phyloP scores from a whole-genome alignment of 2,888 invertebrate species.

The Drosophila anomalata region DNA sequence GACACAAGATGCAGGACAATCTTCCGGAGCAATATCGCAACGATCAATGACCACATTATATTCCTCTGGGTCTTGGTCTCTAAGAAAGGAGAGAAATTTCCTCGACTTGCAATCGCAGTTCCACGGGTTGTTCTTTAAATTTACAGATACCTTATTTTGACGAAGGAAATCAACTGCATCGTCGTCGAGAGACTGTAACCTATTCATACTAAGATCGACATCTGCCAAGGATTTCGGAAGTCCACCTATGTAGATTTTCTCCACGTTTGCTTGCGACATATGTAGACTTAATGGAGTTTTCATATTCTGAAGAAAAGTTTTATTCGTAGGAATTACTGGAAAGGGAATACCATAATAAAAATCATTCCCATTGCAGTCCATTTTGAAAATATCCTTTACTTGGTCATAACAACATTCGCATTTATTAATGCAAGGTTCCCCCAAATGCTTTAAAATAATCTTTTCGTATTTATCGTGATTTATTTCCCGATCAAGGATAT shows the following conservation, averaged over 20 bases:
- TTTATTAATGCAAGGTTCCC: neutral
- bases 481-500: neutral
- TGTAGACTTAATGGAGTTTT: neutral
- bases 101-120: slow-evolving; percentile 2
- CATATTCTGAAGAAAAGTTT: neutral
- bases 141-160: neutral
- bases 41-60: slow-evolving; percentile 1
- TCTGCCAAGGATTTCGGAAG: slow-evolving; percentile 5
- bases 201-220: slow-evolving; percentile 20
- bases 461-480: neutral
- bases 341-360: neutral
- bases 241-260: neutral
- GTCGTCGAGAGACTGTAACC: slow-evolving; percentile 9
- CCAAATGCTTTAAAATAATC: neutral
- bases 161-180: neutral
- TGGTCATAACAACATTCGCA: neutral
- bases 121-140: slow-evolving; percentile 23
- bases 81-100: slow-evolving; percentile 5
- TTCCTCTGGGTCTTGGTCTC: slow-evolving; percentile 2
- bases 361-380: neutral
- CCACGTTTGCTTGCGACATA: slow-evolving; percentile 3
- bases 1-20: slow-evolving; percentile 12
- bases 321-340: neutral
- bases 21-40: neutral
- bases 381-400: neutral